These are phyloP conservation scores for Alviniconcha strummeri DNA, from an alignment of 2,888 invertebrate species.

Conservation along the genomic window DNA sequence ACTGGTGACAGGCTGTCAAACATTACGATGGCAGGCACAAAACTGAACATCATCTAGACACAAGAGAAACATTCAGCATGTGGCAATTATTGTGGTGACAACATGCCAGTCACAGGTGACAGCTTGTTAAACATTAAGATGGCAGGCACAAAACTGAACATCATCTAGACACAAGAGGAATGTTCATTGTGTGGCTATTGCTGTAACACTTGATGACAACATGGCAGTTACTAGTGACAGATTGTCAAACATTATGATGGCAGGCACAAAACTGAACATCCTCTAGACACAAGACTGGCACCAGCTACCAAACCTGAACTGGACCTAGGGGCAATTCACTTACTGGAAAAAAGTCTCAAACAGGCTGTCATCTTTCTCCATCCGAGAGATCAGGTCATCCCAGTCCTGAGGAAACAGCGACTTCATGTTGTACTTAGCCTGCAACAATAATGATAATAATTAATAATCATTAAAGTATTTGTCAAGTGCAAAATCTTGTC, in stretches of 20 bases:
- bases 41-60: no score
- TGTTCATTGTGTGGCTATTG: no score
- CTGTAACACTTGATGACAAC: no score
- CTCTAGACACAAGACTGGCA: no score
- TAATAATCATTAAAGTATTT: background rate
- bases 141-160: background rate
- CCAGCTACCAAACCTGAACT: background rate
- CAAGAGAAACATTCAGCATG: no score
- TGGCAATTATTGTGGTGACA: constrained; percentile 11
- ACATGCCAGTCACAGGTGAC: no score
- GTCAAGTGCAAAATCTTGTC: background rate
- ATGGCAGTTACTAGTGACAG: no score
- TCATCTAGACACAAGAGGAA: background rate
- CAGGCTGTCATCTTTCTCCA: constrained; percentile 89
- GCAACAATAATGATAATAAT: constrained; percentile 15
- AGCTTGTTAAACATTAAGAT: no score
- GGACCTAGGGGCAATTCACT: background rate
- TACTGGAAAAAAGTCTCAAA: constrained; percentile 86
- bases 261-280: no score
- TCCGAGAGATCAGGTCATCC: constrained; percentile 90
- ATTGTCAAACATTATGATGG: background rate
- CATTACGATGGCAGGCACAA: no score
- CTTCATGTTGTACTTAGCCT: constrained; percentile 79
- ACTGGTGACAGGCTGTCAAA: background rate
- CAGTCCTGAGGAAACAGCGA: constrained; percentile 90